Conservation (phyloP, 2,888 invertebrate species). For the Helicoverpa assulta region DNA sequence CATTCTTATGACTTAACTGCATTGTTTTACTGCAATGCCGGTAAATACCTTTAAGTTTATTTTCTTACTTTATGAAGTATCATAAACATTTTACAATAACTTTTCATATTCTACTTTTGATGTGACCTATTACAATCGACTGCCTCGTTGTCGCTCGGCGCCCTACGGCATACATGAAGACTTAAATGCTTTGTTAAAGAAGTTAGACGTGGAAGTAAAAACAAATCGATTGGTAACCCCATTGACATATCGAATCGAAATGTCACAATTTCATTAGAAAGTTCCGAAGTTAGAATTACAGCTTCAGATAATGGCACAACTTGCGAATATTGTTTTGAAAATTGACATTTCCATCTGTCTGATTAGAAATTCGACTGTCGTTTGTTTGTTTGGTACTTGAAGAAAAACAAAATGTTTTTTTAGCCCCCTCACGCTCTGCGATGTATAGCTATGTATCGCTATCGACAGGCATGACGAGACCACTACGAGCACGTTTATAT, state of each 20-base stretch:
- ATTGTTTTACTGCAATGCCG: constrained; percentile 53
- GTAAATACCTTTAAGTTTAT: constrained; percentile 24
- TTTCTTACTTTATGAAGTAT: constrained; percentile 15
- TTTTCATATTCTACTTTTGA: not conserved
- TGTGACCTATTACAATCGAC: too few relatives aligned
- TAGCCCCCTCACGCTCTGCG: too few relatives aligned
- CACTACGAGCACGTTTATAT: too few relatives aligned
- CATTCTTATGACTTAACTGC: constrained; percentile 49
- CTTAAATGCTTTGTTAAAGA: not conserved
- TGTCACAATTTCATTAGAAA: not conserved
- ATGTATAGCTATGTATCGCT: too few relatives aligned
- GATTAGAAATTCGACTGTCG: not conserved
- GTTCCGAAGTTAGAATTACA: not conserved
- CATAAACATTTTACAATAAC: constrained; percentile 3
- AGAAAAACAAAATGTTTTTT: not conserved
- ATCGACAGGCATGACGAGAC: too few relatives aligned
- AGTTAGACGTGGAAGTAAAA: not conserved
- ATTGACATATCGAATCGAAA: too few relatives aligned
- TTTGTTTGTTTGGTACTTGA: not conserved
- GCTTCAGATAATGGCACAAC: too few relatives aligned
- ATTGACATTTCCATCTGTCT: not conserved
- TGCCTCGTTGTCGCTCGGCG: too few relatives aligned
- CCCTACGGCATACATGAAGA: too few relatives aligned
- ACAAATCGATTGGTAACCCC: not conserved
- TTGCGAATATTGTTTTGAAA: not conserved